A percentile compares a stretch with the other conserved stretches of the same genome.
Evolutionary conservation across 2,797 vertebrate genomes (phyloP).

Genomic region (Myotis pilosus): DNA sequence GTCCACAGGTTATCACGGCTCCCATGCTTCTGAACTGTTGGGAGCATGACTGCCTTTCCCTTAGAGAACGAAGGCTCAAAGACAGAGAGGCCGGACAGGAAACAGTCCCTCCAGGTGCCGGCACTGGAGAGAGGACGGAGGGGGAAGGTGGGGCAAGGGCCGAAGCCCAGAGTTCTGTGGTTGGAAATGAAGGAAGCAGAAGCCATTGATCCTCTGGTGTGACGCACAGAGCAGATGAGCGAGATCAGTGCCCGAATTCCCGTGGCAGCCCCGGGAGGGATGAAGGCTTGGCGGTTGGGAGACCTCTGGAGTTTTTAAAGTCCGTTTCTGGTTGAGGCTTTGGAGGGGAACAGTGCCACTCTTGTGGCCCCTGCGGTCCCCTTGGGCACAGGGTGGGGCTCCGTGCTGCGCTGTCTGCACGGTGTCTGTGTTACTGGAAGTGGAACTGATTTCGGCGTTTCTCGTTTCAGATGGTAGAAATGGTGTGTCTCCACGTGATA

Average conservation of each 20-base stretch:
- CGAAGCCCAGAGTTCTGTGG: not conserved
- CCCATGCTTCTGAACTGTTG: not conserved
- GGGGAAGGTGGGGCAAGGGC: not conserved
- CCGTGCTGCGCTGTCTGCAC: not conserved
- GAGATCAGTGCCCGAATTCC: not conserved
- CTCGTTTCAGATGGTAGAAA: slow-evolving; percentile 95
- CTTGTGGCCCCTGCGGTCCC: not conserved
- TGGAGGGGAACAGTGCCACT: not conserved
- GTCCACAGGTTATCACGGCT: not conserved
- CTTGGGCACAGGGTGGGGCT: not conserved
- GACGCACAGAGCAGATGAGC: not conserved
- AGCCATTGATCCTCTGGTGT: not conserved
- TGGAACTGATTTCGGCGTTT: slow-evolving; percentile 63
- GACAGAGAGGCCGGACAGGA: slow-evolving; percentile 40
- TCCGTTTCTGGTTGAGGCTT: slow-evolving; percentile 48
- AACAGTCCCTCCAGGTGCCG: slow-evolving; percentile 13
- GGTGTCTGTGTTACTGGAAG: not conserved
- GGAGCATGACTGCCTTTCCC: not conserved
- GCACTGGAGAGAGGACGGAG: slow-evolving; percentile 37
- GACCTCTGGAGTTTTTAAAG: not conserved
- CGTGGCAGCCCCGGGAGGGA: not conserved
- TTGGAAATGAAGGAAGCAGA: slow-evolving; percentile 49
- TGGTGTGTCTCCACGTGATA: slow-evolving; percentile 99
- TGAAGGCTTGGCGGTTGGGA: not conserved
- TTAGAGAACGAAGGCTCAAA: not conserved